phyloP scores from a whole-genome alignment of 2,113 vertebrate genomes.

The Rutilus rutilus region DNA sequence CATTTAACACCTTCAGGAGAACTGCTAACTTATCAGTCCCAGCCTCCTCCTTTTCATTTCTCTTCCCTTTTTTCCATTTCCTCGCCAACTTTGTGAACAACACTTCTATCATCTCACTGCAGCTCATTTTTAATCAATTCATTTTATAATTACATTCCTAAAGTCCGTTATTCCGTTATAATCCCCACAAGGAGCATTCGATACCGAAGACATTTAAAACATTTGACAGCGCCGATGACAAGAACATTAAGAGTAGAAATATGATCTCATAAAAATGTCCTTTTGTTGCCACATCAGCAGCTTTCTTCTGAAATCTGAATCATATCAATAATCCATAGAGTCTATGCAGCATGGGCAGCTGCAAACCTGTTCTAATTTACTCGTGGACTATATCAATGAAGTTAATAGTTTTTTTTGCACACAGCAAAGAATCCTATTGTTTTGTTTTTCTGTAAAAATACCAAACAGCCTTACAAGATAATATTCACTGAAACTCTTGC shows the following conservation, averaged over 20 bases:
- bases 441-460: background rate
- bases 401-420: background rate
- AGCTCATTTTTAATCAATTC: background rate
- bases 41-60: background rate
- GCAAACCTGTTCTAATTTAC: constrained; percentile 21
- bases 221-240: constrained; percentile 23
- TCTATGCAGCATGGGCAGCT: background rate
- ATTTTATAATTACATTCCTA: background rate
- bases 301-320: constrained; percentile 36
- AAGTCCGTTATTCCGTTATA: constrained; percentile 19
- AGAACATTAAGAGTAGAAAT: constrained; percentile 35
- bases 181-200: constrained; percentile 23
- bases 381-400: background rate
- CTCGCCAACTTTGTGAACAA: background rate
- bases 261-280: constrained; percentile 36
- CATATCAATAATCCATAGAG: constrained; percentile 28
- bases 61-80: background rate
- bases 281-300: constrained; percentile 39
- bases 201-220: constrained; percentile 24
- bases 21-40: background rate
- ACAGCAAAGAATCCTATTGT: background rate
- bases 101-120: background rate
- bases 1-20: background rate
- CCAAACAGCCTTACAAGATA: too few species aligned
- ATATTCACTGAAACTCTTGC: too few species aligned